Percentiles rank a stretch among this genome's conserved stretches.
phyloP scores from a whole-genome alignment of 2,113 vertebrate species.

The Trematomus loennbergii region DNA sequence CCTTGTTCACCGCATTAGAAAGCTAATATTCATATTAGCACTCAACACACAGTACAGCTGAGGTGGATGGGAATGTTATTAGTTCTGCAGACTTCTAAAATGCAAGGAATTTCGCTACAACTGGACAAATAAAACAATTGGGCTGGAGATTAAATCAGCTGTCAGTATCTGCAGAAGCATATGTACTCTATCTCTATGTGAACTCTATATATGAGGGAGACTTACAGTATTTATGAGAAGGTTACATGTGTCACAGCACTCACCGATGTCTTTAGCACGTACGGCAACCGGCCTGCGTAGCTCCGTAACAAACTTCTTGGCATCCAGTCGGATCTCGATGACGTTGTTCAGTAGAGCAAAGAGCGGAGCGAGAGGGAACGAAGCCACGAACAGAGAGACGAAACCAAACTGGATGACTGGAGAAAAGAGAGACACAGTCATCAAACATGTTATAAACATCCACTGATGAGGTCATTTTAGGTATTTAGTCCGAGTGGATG shows the following conservation, averaged over 20 bases:
- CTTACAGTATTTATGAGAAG: background rate
- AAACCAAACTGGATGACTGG: constrained; percentile 99
- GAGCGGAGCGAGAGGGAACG: constrained; percentile 96
- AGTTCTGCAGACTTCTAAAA: background rate
- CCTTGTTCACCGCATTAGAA: background rate
- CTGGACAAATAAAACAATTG: too few relatives aligned
- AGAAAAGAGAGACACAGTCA: background rate
- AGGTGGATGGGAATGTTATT: background rate
- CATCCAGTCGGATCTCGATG: constrained; percentile 96
- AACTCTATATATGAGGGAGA: background rate
- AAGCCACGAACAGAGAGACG: constrained; percentile 97
- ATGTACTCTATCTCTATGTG: background rate
- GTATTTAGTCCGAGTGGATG: too few relatives aligned
- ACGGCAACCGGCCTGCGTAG: constrained; percentile 92
- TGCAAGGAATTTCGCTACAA: too few relatives aligned
- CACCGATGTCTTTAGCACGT: constrained; percentile 96
- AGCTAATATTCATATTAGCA: background rate
- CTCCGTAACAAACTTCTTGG: constrained; percentile 97
- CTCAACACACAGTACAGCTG: background rate
- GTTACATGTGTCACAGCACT: constrained; percentile 7
- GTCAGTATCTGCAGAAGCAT: background rate
- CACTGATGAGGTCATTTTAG: too few relatives aligned
- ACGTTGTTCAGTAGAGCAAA: constrained; percentile 98
- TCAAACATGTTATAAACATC: background rate
- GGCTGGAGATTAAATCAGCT: too few relatives aligned